A percentile compares a stretch with the other conserved stretches of the same genome.
phyloP scores from a whole-genome alignment of 2,888 invertebrate species.

The Mimachlamys varia region DNA sequence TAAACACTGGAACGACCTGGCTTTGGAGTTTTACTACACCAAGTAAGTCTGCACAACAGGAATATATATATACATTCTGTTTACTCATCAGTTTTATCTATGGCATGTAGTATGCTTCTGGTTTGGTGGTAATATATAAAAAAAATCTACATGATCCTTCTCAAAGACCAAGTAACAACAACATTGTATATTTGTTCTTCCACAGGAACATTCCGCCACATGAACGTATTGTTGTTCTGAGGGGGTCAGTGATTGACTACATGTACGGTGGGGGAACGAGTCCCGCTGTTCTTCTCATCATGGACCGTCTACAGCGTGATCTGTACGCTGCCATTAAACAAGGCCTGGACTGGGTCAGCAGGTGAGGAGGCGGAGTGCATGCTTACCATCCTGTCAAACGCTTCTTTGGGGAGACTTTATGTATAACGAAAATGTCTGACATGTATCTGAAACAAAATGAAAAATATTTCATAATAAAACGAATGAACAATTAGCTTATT shows the following conservation, averaged over 20 bases:
- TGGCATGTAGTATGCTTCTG: no score
- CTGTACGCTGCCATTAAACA: conserved; percentile 89
- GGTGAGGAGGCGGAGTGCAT: conserved; percentile 62
- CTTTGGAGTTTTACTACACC: conserved; percentile 95
- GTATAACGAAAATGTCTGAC: no score
- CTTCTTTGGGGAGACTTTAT: no score
- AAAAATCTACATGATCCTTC: no score
- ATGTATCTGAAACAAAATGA: no score
- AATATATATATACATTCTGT: background rate
- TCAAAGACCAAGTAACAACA: no score
- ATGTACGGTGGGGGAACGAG: conserved; percentile 86
- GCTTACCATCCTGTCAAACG: background rate
- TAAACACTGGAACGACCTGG: conserved; percentile 93
- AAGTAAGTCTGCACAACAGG: conserved; percentile 83
- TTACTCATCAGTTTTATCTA: background rate
- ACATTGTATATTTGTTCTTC: background rate
- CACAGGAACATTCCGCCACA: conserved; percentile 91
- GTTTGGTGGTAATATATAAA: no score
- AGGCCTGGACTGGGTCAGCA: conserved; percentile 85
- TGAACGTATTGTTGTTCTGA: conserved; percentile 86
- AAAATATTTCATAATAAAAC: no score
- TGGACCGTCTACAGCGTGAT: conserved; percentile 89
- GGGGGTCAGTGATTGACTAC: conserved; percentile 92
- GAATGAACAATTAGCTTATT: no score
- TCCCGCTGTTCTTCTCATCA: conserved; percentile 91